Conservation (phyloP, 1,140 invertebrate species). For the Cotesia chilonis region DNA sequence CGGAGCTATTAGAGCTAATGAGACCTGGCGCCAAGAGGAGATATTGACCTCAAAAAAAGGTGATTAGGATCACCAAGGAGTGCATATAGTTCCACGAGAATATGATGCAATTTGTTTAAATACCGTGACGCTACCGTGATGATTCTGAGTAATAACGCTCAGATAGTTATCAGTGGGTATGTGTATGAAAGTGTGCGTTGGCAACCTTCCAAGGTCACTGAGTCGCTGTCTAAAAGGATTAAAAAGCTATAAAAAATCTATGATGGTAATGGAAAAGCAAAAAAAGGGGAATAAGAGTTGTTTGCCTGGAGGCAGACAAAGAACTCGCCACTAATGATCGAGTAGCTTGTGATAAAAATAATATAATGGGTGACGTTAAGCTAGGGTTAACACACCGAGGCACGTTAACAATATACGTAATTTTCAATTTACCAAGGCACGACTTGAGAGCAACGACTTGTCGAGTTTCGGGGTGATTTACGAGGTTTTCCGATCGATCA, state of each 20-base stretch:
- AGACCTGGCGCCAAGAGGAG: neutral
- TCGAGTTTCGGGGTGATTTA: too few species aligned
- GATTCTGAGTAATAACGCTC: slow-evolving; percentile 1
- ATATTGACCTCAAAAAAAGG: neutral
- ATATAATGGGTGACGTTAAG: too few species aligned
- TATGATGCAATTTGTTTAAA: slow-evolving; percentile 14
- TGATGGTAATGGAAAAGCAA: neutral
- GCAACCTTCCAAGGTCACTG: slow-evolving; percentile 7
- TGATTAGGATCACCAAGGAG: neutral
- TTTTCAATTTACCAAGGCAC: too few species aligned
- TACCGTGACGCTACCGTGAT: slow-evolving; percentile 16
- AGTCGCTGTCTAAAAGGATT: neutral
- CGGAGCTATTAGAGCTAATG: too few species aligned
- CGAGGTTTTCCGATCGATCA: neutral
- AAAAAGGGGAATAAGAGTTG: neutral
- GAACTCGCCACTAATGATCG: slow-evolving; percentile 9
- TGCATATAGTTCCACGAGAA: neutral
- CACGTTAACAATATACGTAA: too few species aligned
- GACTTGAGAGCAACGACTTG: too few species aligned
- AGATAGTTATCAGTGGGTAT: slow-evolving; percentile 1
- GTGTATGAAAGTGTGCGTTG: neutral
- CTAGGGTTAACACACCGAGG: too few species aligned
- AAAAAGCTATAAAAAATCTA: neutral
- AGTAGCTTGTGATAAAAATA: neutral
- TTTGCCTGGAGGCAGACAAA: neutral